These are phyloP conservation scores for Marasmarcha lunaedactyla DNA, from an alignment of 2,888 invertebrate species.

Conservation along the genomic window DNA sequence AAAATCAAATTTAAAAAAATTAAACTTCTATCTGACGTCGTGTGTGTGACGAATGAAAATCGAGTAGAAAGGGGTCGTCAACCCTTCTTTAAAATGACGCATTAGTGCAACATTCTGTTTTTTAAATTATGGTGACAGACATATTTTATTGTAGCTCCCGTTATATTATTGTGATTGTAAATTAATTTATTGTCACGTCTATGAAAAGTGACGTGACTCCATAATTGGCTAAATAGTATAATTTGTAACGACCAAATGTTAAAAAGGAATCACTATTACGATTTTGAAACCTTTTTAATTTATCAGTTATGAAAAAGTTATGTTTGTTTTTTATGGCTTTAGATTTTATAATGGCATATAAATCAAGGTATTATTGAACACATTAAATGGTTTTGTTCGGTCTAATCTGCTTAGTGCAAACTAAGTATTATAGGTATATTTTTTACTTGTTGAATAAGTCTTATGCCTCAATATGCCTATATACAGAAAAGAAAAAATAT, in stretches of 20 bases:
- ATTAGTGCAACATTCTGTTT: conserved; percentile 62
- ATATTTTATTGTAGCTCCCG: conserved; percentile 48
- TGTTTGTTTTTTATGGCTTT: no score
- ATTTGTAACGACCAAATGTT: neutral
- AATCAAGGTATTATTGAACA: no score
- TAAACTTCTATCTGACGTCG: conserved; percentile 59
- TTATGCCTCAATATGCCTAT: no score
- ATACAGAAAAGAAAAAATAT: no score
- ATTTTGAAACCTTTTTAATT: no score
- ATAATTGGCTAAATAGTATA: conserved; percentile 26
- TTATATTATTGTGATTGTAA: conserved; percentile 45
- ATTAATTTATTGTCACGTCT: conserved; percentile 56
- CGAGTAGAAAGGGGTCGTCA: conserved; percentile 45
- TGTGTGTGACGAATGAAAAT: conserved; percentile 61
- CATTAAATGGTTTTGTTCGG: no score
- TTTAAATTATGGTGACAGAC: conserved; percentile 60
- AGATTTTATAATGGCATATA: no score
- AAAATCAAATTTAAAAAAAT: conserved; percentile 62
- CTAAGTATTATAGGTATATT: no score
- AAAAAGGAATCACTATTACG: neutral
- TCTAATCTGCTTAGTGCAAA: no score
- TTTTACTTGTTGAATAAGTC: no score
- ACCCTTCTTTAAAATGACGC: conserved; percentile 46
- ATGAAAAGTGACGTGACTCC: conserved; percentile 40
- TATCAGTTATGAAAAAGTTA: no score